Percentiles rank a stretch among this genome's conserved stretches.
These are phyloP conservation scores for Diabrotica undecimpunctata DNA, from an alignment of 1,140 invertebrate genomes.

Conservation along the genomic window DNA sequence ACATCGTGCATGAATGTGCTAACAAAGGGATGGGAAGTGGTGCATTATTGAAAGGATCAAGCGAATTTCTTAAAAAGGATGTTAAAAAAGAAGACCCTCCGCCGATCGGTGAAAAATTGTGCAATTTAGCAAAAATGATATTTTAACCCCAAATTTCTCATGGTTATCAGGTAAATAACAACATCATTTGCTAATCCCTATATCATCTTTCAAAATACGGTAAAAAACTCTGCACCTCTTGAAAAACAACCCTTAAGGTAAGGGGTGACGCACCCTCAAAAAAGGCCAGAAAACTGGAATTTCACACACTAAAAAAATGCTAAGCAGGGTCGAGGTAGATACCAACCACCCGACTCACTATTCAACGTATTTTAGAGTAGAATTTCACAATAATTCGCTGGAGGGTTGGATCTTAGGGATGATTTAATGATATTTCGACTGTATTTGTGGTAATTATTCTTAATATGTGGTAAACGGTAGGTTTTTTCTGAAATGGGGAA, in stretches of 20 bases:
- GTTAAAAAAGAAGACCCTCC: not conserved
- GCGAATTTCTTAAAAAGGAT: constrained; percentile 16
- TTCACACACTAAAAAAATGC: constrained; percentile 33
- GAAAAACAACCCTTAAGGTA: constrained; percentile 24
- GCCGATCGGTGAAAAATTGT: constrained; percentile 30
- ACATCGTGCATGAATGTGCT: constrained; percentile 12
- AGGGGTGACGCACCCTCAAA: constrained; percentile 24
- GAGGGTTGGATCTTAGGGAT: constrained; percentile 14
- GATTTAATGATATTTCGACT: constrained; percentile 27
- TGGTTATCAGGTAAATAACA: constrained; percentile 28
- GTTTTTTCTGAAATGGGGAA: constrained; percentile 10
- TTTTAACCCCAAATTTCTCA: constrained; percentile 32
- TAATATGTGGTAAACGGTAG: constrained; percentile 34
- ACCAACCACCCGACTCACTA: not conserved
- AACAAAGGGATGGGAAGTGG: constrained; percentile 17
- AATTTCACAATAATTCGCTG: not conserved
- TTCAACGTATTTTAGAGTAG: not conserved
- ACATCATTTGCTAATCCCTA: constrained; percentile 31
- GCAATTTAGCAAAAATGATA: constrained; percentile 32
- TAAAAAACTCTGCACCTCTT: constrained; percentile 30
- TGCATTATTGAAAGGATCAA: constrained; percentile 26
- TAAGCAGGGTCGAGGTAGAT: constrained; percentile 19
- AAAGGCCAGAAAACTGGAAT: constrained; percentile 32
- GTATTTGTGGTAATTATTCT: constrained; percentile 35
- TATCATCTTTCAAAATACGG: constrained; percentile 35